Conservation (phyloP, 2,113 vertebrate species). For the Ceyx cyanopectus region DNA sequence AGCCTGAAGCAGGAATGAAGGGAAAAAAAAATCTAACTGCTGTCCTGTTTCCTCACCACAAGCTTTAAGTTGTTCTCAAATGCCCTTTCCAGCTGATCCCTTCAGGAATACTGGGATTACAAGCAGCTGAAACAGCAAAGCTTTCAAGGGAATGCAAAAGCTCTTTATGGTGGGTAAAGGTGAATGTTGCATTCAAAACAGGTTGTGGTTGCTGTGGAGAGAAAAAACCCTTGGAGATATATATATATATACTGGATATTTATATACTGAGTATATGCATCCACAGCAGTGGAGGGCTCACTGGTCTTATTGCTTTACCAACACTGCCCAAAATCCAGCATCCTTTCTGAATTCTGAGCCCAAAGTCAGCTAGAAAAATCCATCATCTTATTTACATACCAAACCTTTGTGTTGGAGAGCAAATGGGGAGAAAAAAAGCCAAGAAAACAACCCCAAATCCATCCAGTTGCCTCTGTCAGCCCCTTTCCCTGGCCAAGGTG, state of each 20-base stretch:
- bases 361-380: background rate
- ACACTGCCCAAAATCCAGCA: background rate
- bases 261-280: too few relatives aligned
- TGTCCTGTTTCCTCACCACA: fast-evolving
- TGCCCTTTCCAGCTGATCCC: background rate
- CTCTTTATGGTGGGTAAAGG: background rate
- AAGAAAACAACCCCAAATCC: background rate
- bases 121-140: background rate
- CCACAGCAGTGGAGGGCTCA: background rate
- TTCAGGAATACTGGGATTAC: background rate
- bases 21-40: background rate
- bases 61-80: fast-evolving
- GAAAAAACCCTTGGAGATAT: background rate
- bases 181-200: background rate
- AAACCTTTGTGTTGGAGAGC: background rate
- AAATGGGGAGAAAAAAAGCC: background rate
- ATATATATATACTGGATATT: slow-evolving; percentile 3
- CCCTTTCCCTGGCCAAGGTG: background rate
- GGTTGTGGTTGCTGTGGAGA: background rate
- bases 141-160: background rate
- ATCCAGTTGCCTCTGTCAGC: background rate
- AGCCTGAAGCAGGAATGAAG: fast-evolving
- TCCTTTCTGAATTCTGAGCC: background rate
- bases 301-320: background rate
- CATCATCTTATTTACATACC: background rate